A percentile compares a stretch with the other conserved stretches of the same genome.
Evolutionary conservation across 1,140 invertebrate genomes (phyloP).

Genomic region (Nymphalis io): DNA sequence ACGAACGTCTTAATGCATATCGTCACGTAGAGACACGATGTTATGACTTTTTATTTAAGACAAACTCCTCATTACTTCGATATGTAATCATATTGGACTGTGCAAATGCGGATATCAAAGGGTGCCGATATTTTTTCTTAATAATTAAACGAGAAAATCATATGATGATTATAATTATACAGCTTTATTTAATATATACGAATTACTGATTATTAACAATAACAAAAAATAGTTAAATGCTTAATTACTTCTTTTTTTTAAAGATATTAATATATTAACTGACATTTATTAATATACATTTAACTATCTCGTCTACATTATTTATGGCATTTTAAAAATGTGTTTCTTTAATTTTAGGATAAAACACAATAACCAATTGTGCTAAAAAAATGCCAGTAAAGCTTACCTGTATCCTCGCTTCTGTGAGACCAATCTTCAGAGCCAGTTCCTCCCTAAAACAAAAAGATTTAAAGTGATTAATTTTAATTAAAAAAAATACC

Average conservation of each 20-base stretch:
- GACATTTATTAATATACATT: too few relatives aligned
- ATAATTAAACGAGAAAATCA: constrained; percentile 1
- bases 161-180: not conserved
- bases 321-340: too few relatives aligned
- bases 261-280: too few relatives aligned
- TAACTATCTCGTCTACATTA: too few relatives aligned
- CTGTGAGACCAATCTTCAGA: constrained; percentile 97
- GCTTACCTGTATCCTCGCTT: constrained; percentile 98
- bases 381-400: too few relatives aligned
- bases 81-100: constrained; percentile 9
- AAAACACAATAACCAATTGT: too few relatives aligned
- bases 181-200: too few relatives aligned
- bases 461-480: constrained; percentile 37
- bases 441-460: constrained; percentile 97
- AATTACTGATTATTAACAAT: too few relatives aligned
- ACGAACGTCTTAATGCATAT: constrained; percentile 25
- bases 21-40: constrained; percentile 19
- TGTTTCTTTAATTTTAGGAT: too few relatives aligned
- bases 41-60: constrained; percentile 20
- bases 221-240: too few relatives aligned
- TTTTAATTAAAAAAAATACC: not conserved
- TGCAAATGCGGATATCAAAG: constrained; percentile 19
- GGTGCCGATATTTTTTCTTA: constrained; percentile 27
- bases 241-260: too few relatives aligned
- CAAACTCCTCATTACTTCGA: constrained; percentile 10